Percentiles rank a stretch among this genome's conserved stretches.
Conservation (phyloP, 2,888 invertebrate species). For the Hyalella azteca region DNA sequence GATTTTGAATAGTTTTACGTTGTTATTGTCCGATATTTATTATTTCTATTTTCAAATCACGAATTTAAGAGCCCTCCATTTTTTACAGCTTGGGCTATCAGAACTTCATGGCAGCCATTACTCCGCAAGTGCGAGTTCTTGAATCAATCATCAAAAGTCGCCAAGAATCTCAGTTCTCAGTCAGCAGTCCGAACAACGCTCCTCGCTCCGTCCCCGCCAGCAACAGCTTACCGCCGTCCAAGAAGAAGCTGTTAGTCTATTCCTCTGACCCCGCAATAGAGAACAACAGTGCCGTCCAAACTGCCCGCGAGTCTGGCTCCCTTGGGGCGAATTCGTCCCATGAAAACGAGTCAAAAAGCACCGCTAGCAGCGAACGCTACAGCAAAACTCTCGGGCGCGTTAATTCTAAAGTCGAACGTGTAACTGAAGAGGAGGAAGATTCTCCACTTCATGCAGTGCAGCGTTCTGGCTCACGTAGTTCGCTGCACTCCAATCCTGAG, state of each 20-base stretch:
- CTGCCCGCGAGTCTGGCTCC: not conserved
- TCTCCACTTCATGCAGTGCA: not conserved
- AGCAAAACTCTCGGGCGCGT: too few relatives aligned
- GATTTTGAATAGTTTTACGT: too few relatives aligned
- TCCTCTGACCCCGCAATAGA: not conserved
- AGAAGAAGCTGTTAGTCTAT: not conserved
- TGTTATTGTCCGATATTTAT: too few relatives aligned
- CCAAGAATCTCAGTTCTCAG: constrained; percentile 1
- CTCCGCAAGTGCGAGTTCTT: constrained; percentile 39
- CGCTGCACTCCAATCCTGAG: not conserved
- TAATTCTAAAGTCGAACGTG: not conserved
- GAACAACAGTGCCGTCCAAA: not conserved
- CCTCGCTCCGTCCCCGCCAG: constrained; percentile 8
- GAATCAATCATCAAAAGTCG: constrained; percentile 21
- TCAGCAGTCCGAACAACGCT: not conserved
- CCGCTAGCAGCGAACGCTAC: not conserved
- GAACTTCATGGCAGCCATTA: constrained; percentile 54
- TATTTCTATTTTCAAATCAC: too few relatives aligned
- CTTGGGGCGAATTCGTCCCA: not conserved
- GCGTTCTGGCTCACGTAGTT: not conserved
- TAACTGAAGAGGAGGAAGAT: not conserved
- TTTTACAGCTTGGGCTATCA: constrained; percentile 54
- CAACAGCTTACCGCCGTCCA: not conserved
- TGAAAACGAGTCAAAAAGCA: not conserved
- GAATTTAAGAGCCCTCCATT: too few relatives aligned